Evolutionary conservation across 2,797 vertebrate species (phyloP).

Genomic region (Tiaroga cobitis): DNA sequence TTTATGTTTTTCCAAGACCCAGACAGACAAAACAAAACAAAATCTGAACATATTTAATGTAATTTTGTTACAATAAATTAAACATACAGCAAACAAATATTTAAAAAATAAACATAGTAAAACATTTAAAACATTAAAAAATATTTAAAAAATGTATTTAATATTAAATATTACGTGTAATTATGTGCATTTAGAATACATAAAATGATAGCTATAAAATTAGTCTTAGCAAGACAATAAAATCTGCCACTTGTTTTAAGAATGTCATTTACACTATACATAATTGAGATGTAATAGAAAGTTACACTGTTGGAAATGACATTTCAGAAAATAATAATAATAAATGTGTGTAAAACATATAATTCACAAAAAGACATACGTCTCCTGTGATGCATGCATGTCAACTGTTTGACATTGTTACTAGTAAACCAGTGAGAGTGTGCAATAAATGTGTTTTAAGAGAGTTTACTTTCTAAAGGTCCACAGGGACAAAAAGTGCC

Average conservation of each 20-base stretch:
- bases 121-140: no score
- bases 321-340: constrained; percentile 1
- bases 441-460: background rate
- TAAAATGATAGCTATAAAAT: background rate
- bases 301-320: background rate
- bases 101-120: no score
- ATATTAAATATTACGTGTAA: background rate
- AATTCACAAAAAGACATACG: background rate
- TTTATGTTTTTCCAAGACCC: background rate
- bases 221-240: background rate
- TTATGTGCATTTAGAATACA: background rate
- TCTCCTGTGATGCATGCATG: background rate
- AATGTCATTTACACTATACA: background rate
- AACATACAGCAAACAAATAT: no score
- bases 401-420: background rate
- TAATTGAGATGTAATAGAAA: background rate
- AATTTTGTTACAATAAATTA: no score
- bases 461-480: constrained; percentile 7
- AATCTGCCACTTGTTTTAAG: background rate
- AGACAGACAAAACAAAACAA: no score
- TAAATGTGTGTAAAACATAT: background rate
- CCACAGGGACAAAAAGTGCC: background rate
- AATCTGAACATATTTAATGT: no score
- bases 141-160: background rate
- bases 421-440: background rate